Conservation (phyloP, 2,888 invertebrate genomes). For the Cheilosia urbana region DNA sequence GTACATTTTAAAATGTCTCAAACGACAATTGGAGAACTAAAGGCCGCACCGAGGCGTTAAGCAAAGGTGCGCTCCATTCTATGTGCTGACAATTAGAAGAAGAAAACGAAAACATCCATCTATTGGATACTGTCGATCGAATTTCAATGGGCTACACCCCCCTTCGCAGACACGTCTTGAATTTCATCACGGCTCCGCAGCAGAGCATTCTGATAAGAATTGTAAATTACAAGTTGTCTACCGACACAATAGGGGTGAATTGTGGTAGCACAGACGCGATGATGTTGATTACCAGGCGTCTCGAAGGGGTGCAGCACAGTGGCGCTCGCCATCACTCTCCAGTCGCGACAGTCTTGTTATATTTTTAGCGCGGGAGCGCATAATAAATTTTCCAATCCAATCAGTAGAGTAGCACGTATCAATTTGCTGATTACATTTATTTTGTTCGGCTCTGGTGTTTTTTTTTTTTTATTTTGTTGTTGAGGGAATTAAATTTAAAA, state of each 20-base stretch:
- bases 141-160: slow-evolving; percentile 30
- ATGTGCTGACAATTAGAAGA: slow-evolving; percentile 10
- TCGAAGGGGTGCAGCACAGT: slow-evolving; percentile 56
- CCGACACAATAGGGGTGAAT: slow-evolving; percentile 26
- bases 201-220: slow-evolving; percentile 52
- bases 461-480: neutral
- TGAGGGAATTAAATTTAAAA: slow-evolving; percentile 34
- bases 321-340: slow-evolving; percentile 41
- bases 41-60: slow-evolving; percentile 29
- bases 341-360: slow-evolving; percentile 36
- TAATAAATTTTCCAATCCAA: slow-evolving; percentile 29
- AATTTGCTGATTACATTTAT: slow-evolving; percentile 55
- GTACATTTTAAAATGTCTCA: slow-evolving; percentile 2
- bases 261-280: neutral
- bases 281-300: slow-evolving; percentile 43
- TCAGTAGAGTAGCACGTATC: slow-evolving; percentile 52
- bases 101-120: neutral
- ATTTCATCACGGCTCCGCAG: slow-evolving; percentile 37
- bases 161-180: slow-evolving; percentile 24
- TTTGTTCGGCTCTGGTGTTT: neutral
- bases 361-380: slow-evolving; percentile 24
- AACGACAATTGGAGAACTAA: neutral
- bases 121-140: slow-evolving; percentile 42
- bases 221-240: slow-evolving; percentile 42
- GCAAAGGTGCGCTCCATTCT: slow-evolving; percentile 10